Evolutionary conservation across 2,797 vertebrate species (phyloP).

Genomic region (Microctenopoma steveboyesi): DNA sequence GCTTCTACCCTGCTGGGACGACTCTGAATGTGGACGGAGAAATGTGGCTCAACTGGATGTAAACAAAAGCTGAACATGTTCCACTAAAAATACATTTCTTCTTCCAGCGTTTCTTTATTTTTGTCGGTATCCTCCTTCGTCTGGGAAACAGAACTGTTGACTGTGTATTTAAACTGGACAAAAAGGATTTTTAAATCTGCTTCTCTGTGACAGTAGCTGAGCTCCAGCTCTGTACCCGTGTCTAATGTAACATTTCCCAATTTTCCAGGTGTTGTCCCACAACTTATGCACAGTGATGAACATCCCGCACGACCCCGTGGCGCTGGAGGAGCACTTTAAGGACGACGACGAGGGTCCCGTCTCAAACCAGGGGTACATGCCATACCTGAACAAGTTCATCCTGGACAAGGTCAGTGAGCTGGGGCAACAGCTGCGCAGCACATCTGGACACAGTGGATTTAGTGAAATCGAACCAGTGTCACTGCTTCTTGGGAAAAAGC

Average conservation of each 20-base stretch:
- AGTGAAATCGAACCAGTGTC: too few relatives aligned
- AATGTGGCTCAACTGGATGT: neutral
- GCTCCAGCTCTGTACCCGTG: neutral
- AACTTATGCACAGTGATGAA: slow-evolving; percentile 95
- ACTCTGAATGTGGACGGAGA: too few relatives aligned
- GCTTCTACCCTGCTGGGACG: too few relatives aligned
- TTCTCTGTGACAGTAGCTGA: too few relatives aligned
- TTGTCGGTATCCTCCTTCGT: too few relatives aligned
- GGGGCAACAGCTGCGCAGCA: neutral
- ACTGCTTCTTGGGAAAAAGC: too few relatives aligned
- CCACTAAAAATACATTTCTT: too few relatives aligned
- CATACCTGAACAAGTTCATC: slow-evolving; percentile 97
- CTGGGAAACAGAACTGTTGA: too few relatives aligned
- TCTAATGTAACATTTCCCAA: neutral
- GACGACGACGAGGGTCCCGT: slow-evolving; percentile 97
- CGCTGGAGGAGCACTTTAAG: slow-evolving; percentile 96
- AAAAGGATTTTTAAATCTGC: too few relatives aligned
- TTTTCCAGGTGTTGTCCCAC: slow-evolving; percentile 93
- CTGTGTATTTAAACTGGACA: too few relatives aligned
- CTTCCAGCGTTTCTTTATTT: too few relatives aligned
- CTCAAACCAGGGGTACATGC: slow-evolving; percentile 99
- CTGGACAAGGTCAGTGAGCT: slow-evolving; percentile 91
- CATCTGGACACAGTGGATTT: neutral
- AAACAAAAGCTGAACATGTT: too few relatives aligned
- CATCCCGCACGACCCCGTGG: slow-evolving; percentile 95